Base-by-base conservation (phyloP, 2,113 vertebrate genomes). In the Chaetops frenatus region DNA sequence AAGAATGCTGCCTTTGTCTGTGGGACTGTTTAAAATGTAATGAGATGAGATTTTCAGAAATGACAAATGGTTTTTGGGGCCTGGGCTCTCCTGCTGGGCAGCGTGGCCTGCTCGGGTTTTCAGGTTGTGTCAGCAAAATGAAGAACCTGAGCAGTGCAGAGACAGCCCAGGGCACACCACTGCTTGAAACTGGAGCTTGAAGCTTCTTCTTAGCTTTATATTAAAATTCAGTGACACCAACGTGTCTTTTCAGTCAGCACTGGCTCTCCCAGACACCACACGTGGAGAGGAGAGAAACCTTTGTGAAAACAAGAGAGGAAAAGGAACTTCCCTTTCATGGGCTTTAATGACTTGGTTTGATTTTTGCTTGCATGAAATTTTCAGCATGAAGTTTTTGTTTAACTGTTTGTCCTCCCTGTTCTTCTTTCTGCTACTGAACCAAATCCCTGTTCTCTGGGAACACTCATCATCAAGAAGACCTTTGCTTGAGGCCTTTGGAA, bases 1-100 rank as follows among this genome's bases (percentile, higher is more conserved):
- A 58, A 93, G 70, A 94, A 86, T 27, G 79, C 90, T 73, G 87
- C 81, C 93, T 97, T 97, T 95, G 93, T 96, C 94, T 25, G 81
- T 54, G 78, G 25, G n/a, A 11, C 94, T 90, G 7, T 73, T 95
- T 61, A 21, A 91, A 88, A n/a, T 80, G 89, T 53, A 85, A 96
- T 86, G 96, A 93, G 94, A 72, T 45, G 88, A 95, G 87, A 62
- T 94, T 91, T 88, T 51, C 70, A 76, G 65, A 51, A 70, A 73
- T 95, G 90, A 94, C 78, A 90, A 72, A 91, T 87, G 89, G 38
- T 87, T 89, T 61, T 35, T 0, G 0, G 69, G 53, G 90, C 85
- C 47, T 6, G 77, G 62, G 24, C 48, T n/a, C 56, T 94, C 92
- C 72, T 44, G 73, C 84, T 81, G 95, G 77, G 79, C 71, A 10